Base-by-base conservation (phyloP, 2,888 invertebrate species). In the Phasia obesa region DNA sequence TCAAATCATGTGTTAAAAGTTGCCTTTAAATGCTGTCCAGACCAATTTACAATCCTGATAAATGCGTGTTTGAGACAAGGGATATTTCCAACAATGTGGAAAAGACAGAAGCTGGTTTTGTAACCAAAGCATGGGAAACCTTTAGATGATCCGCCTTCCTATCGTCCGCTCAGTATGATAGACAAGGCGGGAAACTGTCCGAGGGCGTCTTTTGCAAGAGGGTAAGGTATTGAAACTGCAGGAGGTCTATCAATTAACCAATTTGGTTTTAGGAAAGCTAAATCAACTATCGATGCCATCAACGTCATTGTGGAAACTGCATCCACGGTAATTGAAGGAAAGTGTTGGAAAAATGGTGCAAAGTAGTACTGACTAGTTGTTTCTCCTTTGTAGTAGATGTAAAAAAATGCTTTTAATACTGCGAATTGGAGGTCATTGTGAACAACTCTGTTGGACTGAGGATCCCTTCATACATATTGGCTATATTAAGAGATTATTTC, bases 351-450 rank as follows among this genome's bases (percentile, higher is more conserved):
- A 15, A 53, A 25, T 21, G 55, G 55, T 25, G 15, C 23, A n/a
- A 55, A 55, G 17, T 15, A 70, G 38, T 79, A 60, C 42, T 79
- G 75, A 42, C 60, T 60, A 15, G 62, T 79, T 6, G 62, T 79
- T 2, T 44, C 67, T 15, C 49, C 67, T 2, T 49, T 49, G 4
- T n/a, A n/a, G n/a, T n/a, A n/a, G 76, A 81, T 15, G 55, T 78
- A n/a, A 5, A 60, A 47, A 17, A 84, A 84, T 35, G 79, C 76
- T 4, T 79, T 79, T n/a, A 85, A 80, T 62, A 71, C 80, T 1
- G 71, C 57, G 1, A 44, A 27, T n/a, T 81, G 62, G 25, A 44
- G 4, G 11, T 44, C 1, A 84, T 76, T 4, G 21, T 62, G 6
- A 17, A 17, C 17, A 42, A 59, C 0, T 35, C 81, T 1, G 2